Percentiles rank a stretch among this genome's conserved stretches.
These are phyloP conservation scores for Heterohyrax brucei DNA, from an alignment of 2,797 vertebrate species.

Conservation along the genomic window DNA sequence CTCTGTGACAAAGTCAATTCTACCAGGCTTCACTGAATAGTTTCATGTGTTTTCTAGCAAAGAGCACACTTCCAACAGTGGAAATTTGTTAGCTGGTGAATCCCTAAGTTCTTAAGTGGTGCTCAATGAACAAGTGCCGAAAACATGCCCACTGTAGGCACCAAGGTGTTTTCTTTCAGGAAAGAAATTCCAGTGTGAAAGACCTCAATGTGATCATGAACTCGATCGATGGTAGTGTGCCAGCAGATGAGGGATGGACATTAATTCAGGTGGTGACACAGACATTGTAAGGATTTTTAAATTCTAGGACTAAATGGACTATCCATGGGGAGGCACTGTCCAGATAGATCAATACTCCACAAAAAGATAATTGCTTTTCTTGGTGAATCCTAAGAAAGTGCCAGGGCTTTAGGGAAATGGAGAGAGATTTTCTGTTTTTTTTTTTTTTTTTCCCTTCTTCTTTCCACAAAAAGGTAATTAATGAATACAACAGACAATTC, in stretches of 20 bases:
- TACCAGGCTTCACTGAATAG: background rate
- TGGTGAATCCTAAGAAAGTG: conserved; percentile 80
- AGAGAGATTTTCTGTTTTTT: conserved; percentile 72
- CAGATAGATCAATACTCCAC: conserved; percentile 76
- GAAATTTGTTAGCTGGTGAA: background rate
- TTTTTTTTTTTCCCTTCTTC: background rate
- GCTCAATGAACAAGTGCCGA: conserved; percentile 31
- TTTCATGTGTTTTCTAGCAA: background rate
- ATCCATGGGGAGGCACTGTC: conserved; percentile 75
- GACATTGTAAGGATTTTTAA: conserved; percentile 57
- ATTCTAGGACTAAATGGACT: conserved; percentile 65
- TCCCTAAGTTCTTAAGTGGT: background rate
- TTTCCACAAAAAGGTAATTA: conserved; percentile 78
- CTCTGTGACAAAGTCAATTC: background rate
- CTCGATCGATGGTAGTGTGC: background rate
- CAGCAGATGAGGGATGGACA: conserved; percentile 29
- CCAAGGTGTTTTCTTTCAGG: conserved; percentile 6
- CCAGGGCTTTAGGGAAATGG: conserved; percentile 83
- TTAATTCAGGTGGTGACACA: conserved; percentile 57
- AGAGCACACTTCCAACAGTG: background rate
- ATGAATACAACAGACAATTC: conserved; percentile 76
- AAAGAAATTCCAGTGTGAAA: background rate
- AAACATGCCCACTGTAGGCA: background rate
- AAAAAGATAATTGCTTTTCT: conserved; percentile 84
- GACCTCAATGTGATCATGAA: background rate